Percentiles rank a stretch among this genome's conserved stretches.
Evolutionary conservation across 2,113 vertebrate species (phyloP).

Genomic region (Bucco capensis): DNA sequence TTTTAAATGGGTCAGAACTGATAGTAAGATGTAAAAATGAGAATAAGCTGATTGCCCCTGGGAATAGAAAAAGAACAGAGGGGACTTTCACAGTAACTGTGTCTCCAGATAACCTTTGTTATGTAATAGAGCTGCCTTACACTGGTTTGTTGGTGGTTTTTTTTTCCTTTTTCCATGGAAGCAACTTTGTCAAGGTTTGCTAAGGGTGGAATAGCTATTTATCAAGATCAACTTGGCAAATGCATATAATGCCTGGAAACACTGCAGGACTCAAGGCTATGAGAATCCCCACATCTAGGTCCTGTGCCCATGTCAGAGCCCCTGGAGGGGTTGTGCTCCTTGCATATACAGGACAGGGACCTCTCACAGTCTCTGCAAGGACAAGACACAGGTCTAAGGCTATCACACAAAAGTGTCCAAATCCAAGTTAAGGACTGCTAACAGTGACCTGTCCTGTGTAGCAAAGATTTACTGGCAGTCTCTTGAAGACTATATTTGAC

Average conservation of each 20-base stretch:
- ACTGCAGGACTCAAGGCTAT: neutral
- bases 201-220: neutral
- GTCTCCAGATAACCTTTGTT: slow-evolving; percentile 36
- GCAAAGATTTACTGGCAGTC: neutral
- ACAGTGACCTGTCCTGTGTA: accelerated
- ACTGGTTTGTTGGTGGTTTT: neutral
- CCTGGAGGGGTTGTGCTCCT: neutral
- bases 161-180: neutral
- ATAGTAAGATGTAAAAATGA: slow-evolving; percentile 33
- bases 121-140: slow-evolving; percentile 21
- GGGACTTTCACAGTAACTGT: neutral
- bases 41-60: slow-evolving; percentile 32
- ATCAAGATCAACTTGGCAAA: neutral
- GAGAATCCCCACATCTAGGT: neutral
- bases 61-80: slow-evolving; percentile 39
- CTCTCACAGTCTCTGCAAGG: neutral
- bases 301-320: neutral
- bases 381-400: neutral
- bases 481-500: neutral
- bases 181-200: neutral
- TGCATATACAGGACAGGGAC: neutral
- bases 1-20: slow-evolving; percentile 51
- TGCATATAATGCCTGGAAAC: neutral
- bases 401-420: neutral
- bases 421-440: neutral